Conservation (phyloP, 2,888 invertebrate genomes). For the Chloroclysta siterata region DNA sequence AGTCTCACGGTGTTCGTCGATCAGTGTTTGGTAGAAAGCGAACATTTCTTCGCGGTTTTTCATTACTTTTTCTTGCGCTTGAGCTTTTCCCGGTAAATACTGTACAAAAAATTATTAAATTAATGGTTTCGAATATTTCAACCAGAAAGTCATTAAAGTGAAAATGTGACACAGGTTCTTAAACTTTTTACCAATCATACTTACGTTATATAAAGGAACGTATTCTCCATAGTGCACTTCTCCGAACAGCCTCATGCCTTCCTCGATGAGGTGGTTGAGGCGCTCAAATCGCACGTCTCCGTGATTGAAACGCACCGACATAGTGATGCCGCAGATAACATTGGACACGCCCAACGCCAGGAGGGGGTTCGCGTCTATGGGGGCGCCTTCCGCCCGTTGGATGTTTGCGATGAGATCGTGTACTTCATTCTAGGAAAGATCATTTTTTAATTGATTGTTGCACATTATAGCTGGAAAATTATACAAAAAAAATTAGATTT, state of each 20-base stretch:
- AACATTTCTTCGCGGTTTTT: conserved; percentile 94
- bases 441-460: conserved; percentile 20
- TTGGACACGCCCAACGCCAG: conserved; percentile 94
- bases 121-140: neutral
- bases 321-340: conserved; percentile 95
- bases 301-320: conserved; percentile 93
- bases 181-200: conserved; percentile 39
- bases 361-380: conserved; percentile 90
- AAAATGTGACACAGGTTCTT: neutral
- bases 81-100: conserved; percentile 86
- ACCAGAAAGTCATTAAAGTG: neutral
- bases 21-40: conserved; percentile 92
- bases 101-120: conserved; percentile 52
- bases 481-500: neutral
- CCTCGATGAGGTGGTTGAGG: conserved; percentile 94
- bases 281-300: conserved; percentile 91
- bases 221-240: conserved; percentile 93
- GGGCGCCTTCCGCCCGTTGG: conserved; percentile 86
- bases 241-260: conserved; percentile 95
- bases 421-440: conserved; percentile 87
- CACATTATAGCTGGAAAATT: neutral
- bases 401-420: conserved; percentile 89
- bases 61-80: conserved; percentile 85
- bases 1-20: conserved; percentile 91
- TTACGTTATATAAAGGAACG: conserved; percentile 89